phyloP scores from a whole-genome alignment of 2,888 invertebrate species.

The Trypoxylon attenuatum region DNA sequence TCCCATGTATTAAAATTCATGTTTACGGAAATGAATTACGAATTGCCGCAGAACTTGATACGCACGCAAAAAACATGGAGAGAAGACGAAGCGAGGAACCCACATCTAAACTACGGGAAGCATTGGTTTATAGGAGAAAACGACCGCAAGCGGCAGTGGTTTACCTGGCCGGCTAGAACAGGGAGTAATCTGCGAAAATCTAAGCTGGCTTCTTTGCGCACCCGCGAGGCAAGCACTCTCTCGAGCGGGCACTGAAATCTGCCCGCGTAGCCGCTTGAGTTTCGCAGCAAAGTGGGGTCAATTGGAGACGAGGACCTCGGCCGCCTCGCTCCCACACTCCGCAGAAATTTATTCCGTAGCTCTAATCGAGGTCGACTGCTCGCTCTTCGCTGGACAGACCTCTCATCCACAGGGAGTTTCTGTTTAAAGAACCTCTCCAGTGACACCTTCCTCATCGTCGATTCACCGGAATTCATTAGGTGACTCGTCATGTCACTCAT shows the following conservation, averaged over 20 bases:
- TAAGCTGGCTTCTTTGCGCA: no score
- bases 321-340: constrained; percentile 66
- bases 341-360: constrained; percentile 61
- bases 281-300: constrained; percentile 68
- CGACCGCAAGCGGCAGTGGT: constrained; percentile 21
- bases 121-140: constrained; percentile 11
- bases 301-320: constrained; percentile 63
- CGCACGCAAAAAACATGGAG: no score
- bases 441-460: not conserved
- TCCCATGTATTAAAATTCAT: no score
- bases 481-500: no score
- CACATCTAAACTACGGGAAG: no score
- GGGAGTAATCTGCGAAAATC: constrained; percentile 54
- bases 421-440: not conserved
- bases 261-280: constrained; percentile 53
- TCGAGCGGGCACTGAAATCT: constrained; percentile 49
- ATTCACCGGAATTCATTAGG: not conserved
- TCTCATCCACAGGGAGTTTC: constrained; percentile 23
- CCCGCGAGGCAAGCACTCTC: constrained; percentile 13
- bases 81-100: no score
- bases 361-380: constrained; percentile 58
- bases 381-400: constrained; percentile 32
- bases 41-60: constrained; percentile 15
- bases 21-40: constrained; percentile 8
- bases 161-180: constrained; percentile 31